Evolutionary conservation across 2,113 vertebrate species (phyloP).

Genomic region (Indicator indicator): DNA sequence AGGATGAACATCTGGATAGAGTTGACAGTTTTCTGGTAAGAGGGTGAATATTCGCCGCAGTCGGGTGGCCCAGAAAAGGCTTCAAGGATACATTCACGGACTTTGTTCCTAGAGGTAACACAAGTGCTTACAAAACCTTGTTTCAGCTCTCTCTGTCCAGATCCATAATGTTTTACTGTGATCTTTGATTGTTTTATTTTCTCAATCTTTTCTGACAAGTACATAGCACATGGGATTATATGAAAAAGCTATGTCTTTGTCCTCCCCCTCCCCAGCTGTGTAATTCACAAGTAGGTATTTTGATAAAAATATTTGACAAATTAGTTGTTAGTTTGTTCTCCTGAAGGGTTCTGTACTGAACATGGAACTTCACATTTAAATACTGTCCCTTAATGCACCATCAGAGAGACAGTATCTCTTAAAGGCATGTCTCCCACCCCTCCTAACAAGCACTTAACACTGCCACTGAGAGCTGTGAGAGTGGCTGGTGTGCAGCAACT

Average conservation of each 20-base stretch:
- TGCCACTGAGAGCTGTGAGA: background rate
- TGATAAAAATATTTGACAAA: background rate
- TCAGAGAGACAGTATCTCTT: background rate
- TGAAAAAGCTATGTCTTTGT: background rate
- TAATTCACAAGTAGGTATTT: background rate
- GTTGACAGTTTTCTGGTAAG: constrained; percentile 95
- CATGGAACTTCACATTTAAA: background rate
- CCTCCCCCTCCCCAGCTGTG: background rate
- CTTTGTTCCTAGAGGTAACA: constrained; percentile 77
- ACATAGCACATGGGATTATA: background rate
- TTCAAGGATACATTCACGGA: constrained; percentile 84
- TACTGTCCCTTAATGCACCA: too few relatives aligned
- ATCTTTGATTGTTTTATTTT: background rate
- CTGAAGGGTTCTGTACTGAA: background rate
- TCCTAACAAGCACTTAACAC: background rate
- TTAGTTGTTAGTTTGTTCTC: background rate
- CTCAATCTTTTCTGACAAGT: background rate
- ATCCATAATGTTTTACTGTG: background rate
- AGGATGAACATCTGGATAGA: constrained; percentile 83
- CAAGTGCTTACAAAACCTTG: background rate
- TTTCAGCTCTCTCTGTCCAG: background rate
- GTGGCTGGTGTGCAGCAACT: background rate
- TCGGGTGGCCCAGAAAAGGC: constrained; percentile 91
- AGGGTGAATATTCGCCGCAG: constrained; percentile 88
- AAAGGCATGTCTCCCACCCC: background rate